Percentiles rank a stretch among this genome's conserved stretches.
These are phyloP conservation scores for Bucorvus abyssinicus DNA, from an alignment of 2,797 vertebrate species.

Conservation along the genomic window DNA sequence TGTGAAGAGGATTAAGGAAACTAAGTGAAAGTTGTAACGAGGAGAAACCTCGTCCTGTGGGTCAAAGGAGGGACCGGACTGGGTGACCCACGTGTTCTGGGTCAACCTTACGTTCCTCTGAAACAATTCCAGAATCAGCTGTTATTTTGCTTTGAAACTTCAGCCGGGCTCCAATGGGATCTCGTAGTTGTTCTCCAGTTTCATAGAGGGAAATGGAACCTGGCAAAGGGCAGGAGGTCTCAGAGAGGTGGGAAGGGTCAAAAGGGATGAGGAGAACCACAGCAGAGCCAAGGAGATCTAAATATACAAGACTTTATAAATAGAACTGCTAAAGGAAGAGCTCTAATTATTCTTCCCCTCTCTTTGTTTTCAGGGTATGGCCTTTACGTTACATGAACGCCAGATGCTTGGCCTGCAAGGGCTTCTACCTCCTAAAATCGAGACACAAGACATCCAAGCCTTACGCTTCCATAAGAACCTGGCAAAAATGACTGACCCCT, in stretches of 20 bases:
- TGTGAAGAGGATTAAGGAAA: not conserved
- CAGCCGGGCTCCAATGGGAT: accelerated
- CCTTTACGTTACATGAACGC: conserved; percentile 88
- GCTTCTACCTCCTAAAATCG: conserved; percentile 93
- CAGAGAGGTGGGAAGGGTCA: accelerated
- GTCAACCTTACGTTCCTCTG: not conserved
- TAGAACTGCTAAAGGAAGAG: accelerated
- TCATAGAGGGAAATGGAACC: not conserved
- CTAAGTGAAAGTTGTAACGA: not conserved
- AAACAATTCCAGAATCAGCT: not conserved
- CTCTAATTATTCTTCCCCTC: not conserved
- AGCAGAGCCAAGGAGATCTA: no score
- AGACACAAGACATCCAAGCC: conserved; percentile 93
- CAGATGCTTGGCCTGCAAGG: conserved; percentile 95
- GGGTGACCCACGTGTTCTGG: not conserved
- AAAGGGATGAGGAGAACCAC: no score
- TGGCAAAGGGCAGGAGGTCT: accelerated
- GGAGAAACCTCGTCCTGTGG: not conserved
- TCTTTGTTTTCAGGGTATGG: conserved; percentile 87
- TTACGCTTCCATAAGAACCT: conserved; percentile 93
- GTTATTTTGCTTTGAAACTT: not conserved
- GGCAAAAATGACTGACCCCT: conserved; percentile 87
- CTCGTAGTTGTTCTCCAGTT: not conserved
- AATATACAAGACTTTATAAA: not conserved
- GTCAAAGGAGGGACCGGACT: not conserved